These are phyloP conservation scores for Cygnus olor DNA, from an alignment of 2,797 vertebrate genomes.

Conservation along the genomic window DNA sequence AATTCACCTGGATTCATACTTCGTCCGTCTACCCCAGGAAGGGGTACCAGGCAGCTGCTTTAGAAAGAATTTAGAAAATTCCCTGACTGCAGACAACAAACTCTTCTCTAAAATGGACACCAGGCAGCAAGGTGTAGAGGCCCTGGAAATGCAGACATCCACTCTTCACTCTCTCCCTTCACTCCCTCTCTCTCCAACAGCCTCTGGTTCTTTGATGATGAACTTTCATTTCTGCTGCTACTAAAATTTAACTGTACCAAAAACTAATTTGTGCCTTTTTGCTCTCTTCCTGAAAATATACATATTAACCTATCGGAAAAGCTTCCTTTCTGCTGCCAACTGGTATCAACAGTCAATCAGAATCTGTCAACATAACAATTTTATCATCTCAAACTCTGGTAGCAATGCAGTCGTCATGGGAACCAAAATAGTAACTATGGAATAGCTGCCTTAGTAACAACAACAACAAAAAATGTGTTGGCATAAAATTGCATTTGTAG, in stretches of 20 bases:
- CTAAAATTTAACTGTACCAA: slow-evolving; percentile 39
- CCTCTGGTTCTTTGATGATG: not conserved
- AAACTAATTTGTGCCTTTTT: slow-evolving; percentile 23
- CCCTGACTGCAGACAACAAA: not conserved
- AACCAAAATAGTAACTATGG: slow-evolving; percentile 69
- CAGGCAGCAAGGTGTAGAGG: not conserved
- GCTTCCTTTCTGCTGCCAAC: slow-evolving; percentile 61
- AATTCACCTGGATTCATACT: slow-evolving; percentile 2
- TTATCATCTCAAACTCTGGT: slow-evolving; percentile 47
- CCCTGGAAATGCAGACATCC: not conserved
- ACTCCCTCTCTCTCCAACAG: not conserved
- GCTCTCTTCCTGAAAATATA: slow-evolving; percentile 62
- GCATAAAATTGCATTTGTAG: slow-evolving; percentile 63
- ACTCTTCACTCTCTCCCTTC: not conserved
- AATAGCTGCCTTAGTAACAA: slow-evolving; percentile 70
- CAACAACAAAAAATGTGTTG: slow-evolving; percentile 56
- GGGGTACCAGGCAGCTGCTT: not conserved
- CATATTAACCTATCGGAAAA: slow-evolving; percentile 50
- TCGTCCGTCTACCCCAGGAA: not conserved
- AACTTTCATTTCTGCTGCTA: slow-evolving; percentile 34
- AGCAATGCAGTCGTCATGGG: slow-evolving; percentile 72
- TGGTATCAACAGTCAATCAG: slow-evolving; percentile 73
- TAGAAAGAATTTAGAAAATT: not conserved
- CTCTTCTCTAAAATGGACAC: not conserved
- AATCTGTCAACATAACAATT: slow-evolving; percentile 75